Base-by-base conservation (phyloP, 92 coral and sea anemone species). In the Plumapathes pennacea region DNA sequence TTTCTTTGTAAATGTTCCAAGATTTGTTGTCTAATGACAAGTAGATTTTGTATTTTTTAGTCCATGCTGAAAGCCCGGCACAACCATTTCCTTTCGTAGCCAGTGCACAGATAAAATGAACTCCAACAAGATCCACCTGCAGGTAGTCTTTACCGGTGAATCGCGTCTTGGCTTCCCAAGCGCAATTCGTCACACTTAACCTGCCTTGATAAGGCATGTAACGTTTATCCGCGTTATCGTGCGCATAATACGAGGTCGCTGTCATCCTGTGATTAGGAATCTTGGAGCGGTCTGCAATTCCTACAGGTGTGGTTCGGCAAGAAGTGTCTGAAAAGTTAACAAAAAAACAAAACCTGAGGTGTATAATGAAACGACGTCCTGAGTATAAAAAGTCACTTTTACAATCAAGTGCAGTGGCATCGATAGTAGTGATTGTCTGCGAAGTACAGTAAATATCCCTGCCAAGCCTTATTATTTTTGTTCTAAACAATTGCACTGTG, bases 91-190 rank as follows among this genome's bases (percentile, higher is more conserved):
- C 71, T 26, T 64, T 36, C 9, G 71, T 64, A 11, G 46, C 32
- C 23, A 64, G 59, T 2, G 29, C 23, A 36, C n/a, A 64, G 7
- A 64, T 14, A 15, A 19, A 34, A 36, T 48, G 19, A n/a, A 64
- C 10, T 5, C 5, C 10, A 12, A 58, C 61, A 21, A 64, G 25
- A 27, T 64, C 71, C 10, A 64, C 39, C 50, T 64, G 71, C 5
- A 64, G 23, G 29, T 64, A 64, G 4, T 64, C 71, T 31, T 23
- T 9, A 1, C 15, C 25, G 48, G 20, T 14, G 28, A 20, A 4
- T 37, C 38, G 20, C 1, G 71, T 50, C 15, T 22, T 33, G 1
- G 71, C 8, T 21, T 43, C 71, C 71, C 71, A 64, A 38, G 43
- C 60, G 0, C n/a, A n/a, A n/a, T 1, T 0, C 10, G 15, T 0